Conservation (phyloP, 2,888 invertebrate species). For the Caenorhabditis macrosperma region DNA sequence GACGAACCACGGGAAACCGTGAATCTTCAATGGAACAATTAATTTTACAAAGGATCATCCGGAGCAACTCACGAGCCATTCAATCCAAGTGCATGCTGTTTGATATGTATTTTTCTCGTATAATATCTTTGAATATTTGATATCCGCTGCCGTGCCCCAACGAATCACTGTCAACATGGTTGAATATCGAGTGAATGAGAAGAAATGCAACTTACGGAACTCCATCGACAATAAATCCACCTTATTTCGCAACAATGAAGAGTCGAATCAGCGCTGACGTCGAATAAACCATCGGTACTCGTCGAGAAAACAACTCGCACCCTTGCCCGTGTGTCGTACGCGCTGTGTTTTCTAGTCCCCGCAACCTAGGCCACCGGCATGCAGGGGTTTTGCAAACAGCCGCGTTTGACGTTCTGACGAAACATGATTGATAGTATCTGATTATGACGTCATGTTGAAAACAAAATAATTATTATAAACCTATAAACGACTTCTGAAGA, state of each 20-base stretch:
- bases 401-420: neutral
- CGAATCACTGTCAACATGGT: conserved; percentile 29
- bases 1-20: conserved; percentile 65
- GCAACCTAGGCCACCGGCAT: conserved; percentile 4
- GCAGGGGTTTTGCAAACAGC: neutral
- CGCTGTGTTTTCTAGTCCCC: conserved; percentile 18
- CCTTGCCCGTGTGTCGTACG: conserved; percentile 32
- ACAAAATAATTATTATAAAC: too few relatives aligned
- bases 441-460: too few relatives aligned
- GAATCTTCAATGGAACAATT: conserved; percentile 37
- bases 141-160: conserved; percentile 31
- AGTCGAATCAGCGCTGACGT: conserved; percentile 31
- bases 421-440: too few relatives aligned
- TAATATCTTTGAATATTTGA: conserved; percentile 24
- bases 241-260: conserved; percentile 29
- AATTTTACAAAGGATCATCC: neutral
- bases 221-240: conserved; percentile 30
- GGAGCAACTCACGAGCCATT: conserved; percentile 46
- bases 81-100: conserved; percentile 48
- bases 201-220: conserved; percentile 25
- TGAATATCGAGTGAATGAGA: neutral
- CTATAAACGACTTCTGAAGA: too few relatives aligned
- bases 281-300: conserved; percentile 32
- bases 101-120: conserved; percentile 42
- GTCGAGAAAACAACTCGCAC: conserved; percentile 18